Evolutionary conservation across 2,888 invertebrate species (phyloP), one percentile per base, ranked within the genome.

Genomic region (Mythimna ferrago): DNA sequence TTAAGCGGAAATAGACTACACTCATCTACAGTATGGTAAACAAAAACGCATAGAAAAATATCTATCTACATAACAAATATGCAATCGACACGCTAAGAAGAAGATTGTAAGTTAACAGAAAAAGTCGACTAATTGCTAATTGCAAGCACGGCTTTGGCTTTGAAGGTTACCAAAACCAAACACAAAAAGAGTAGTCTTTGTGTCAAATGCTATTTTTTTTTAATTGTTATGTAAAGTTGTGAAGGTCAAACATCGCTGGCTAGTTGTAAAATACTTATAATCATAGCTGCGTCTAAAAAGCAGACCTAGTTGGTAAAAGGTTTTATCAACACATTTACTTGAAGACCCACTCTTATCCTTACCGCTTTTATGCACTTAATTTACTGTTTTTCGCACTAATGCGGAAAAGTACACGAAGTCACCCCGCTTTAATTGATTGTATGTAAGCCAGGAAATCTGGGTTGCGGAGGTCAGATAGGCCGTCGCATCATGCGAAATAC

Each of bases 11-110:
- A 73, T 51, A 56, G 14, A 19, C 26, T 56, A 56, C 60, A 44
- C 54, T 65, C 67, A 32, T 78, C 53, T 26, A 74, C 16, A 56
- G 67, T 80, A 73, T 61, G 51, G 16, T 21, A 35, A 71, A 38
- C 56, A 64, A 67, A 62, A 80, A 73, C n/a, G n/a, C 19, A 60
- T 51, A 56, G 16, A 57, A 54, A 44, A 16, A 60, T 44, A 56
- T 21, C 16, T 35, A 19, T 26, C 19, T 62, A 44, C 48, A 38
- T 48, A 48, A 14, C 44, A 48, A 48, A 48, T 48, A 48, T 48
- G 48, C 16, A 48, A 48, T 48, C 48, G 16, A 48, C 16, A 48
- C 48, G 48, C 48, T 19, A 16, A 48, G 48, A 48, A 6, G 48
- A 16, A 48, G 48, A 16, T 32, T 58, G 53, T 38, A 38, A 14